These are phyloP conservation scores for Hippocampus comes DNA, from an alignment of 2,113 vertebrate genomes.

Conservation along the genomic window DNA sequence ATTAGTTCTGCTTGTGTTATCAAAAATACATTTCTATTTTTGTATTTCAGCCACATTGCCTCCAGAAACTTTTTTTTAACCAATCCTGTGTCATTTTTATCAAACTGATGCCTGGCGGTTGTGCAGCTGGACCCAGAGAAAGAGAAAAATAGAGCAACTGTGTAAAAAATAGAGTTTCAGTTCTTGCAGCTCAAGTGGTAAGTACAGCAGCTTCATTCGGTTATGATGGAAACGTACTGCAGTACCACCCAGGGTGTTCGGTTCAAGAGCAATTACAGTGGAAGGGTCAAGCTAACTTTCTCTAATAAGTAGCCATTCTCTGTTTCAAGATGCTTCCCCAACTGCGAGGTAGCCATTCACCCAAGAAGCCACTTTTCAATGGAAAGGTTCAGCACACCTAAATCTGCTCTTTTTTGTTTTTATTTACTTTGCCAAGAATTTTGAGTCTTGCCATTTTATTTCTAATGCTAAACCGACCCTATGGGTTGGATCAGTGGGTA, in stretches of 20 bases:
- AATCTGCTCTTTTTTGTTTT: no score
- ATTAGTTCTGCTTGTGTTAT: neutral
- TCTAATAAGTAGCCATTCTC: neutral
- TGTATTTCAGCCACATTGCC: neutral
- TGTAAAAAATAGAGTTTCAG: slow-evolving; percentile 2
- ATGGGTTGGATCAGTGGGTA: no score
- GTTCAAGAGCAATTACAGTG: neutral
- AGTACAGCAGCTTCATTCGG: neutral
- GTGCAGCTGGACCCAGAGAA: neutral
- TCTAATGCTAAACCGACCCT: no score
- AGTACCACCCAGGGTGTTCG: neutral
- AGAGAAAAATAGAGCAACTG: neutral
- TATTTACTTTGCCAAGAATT: no score
- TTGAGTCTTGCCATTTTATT: no score
- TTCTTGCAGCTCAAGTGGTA: neutral
- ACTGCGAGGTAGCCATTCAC: neutral
- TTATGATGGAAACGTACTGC: neutral
- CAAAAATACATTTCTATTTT: neutral
- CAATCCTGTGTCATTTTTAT: neutral
- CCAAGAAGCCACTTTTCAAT: neutral
- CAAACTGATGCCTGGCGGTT: neutral
- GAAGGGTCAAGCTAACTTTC: neutral
- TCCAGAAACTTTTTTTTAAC: neutral
- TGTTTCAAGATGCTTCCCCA: neutral
- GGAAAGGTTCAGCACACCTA: no score